phyloP scores from a whole-genome alignment of 2,113 vertebrate species.

The Lepus timidus region DNA sequence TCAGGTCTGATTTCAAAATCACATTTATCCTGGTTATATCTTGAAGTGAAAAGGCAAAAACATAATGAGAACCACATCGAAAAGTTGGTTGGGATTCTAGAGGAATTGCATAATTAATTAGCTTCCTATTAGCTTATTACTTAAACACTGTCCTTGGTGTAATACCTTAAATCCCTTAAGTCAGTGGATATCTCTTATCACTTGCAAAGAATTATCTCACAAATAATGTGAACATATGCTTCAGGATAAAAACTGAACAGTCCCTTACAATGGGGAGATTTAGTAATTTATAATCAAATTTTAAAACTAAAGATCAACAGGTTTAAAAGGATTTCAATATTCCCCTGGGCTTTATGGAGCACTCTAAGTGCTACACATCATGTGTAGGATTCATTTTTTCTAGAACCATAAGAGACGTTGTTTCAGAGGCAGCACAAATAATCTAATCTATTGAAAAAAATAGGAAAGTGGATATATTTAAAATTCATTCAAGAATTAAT shows the following conservation, averaged over 20 bases:
- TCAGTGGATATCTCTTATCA: not conserved
- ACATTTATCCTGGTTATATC: not conserved
- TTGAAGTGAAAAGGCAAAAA: not conserved
- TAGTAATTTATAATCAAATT: conserved; percentile 17
- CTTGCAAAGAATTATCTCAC: not conserved
- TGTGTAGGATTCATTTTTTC: not conserved
- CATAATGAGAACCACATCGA: not conserved
- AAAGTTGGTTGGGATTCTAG: not conserved
- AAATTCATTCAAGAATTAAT: conserved; percentile 51
- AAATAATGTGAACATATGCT: conserved; percentile 32
- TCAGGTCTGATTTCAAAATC: not conserved
- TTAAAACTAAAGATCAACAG: conserved; percentile 20
- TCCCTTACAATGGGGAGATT: conserved; percentile 24
- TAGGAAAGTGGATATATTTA: conserved; percentile 32
- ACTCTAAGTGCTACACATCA: not conserved
- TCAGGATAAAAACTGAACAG: not conserved
- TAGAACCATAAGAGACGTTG: not conserved
- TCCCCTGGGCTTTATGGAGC: not conserved
- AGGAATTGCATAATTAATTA: not conserved
- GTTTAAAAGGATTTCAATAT: not conserved
- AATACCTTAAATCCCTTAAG: not conserved
- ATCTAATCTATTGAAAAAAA: not conserved
- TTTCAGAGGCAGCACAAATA: not conserved
- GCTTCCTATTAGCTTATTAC: not conserved
- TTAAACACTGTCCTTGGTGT: not conserved